These are phyloP conservation scores for Micromys minutus DNA, from an alignment of 2,113 vertebrate genomes.

Conservation along the genomic window DNA sequence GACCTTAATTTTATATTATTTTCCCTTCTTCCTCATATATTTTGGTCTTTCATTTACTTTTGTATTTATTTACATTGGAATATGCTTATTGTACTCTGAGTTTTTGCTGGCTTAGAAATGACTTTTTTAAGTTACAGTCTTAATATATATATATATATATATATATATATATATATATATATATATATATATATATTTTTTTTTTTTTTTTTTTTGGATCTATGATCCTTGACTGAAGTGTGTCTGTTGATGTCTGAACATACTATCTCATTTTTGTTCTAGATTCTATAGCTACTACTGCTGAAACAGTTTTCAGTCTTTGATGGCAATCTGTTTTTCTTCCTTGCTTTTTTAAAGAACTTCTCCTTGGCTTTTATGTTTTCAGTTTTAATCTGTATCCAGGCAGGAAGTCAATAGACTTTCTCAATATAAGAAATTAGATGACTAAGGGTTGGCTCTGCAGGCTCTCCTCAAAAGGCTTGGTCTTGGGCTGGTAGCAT, in stretches of 20 bases:
- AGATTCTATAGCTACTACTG: not conserved
- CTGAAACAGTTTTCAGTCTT: slow-evolving; percentile 19
- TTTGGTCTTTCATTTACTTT: not conserved
- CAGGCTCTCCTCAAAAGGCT: not conserved
- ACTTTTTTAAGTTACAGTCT: not conserved
- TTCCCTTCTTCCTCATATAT: not conserved
- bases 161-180: too few species aligned
- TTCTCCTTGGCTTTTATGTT: not conserved
- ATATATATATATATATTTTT: too few species aligned
- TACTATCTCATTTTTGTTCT: not conserved
- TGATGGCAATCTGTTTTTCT: not conserved
- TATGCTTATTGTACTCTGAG: not conserved
- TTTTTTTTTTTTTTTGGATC: not conserved
- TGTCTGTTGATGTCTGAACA: not conserved
- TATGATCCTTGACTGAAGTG: not conserved
- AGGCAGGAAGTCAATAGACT: not conserved
- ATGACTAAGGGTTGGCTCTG: not conserved
- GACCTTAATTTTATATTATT: slow-evolving; percentile 31
- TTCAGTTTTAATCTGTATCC: not conserved
- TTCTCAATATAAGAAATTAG: not conserved
- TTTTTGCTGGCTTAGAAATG: not conserved
- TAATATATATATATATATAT: not conserved
- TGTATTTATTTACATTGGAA: not conserved
- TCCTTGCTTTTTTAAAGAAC: not conserved
- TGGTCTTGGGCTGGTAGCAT: not conserved